These are phyloP conservation scores for Magallana gigas DNA, from an alignment of 1,140 invertebrate genomes.

Conservation along the genomic window DNA sequence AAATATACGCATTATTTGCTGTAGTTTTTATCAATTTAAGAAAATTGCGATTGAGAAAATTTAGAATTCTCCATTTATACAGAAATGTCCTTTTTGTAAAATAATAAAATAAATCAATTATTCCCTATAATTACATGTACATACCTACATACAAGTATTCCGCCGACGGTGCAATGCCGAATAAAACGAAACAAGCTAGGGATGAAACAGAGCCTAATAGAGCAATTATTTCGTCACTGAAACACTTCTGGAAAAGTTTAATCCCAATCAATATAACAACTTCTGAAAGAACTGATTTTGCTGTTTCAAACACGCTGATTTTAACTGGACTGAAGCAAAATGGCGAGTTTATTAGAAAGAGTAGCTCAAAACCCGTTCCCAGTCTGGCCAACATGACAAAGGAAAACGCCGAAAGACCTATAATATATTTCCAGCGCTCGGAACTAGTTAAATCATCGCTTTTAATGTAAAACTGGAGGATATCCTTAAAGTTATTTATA, in stretches of 20 bases:
- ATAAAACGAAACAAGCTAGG: conserved; percentile 33
- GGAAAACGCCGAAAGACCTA: conserved; percentile 26
- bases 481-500: neutral
- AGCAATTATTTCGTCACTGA: conserved; percentile 43
- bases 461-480: conserved; percentile 20
- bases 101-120: too few species aligned
- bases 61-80: too few species aligned
- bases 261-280: conserved; percentile 26
- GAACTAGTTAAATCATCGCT: neutral
- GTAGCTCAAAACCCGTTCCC: conserved; percentile 33
- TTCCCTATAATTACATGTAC: neutral
- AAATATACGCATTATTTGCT: too few species aligned
- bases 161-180: neutral
- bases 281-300: conserved; percentile 19
- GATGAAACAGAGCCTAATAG: conserved; percentile 33
- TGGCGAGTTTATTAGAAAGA: conserved; percentile 36
- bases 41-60: too few species aligned
- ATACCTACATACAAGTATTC: conserved; percentile 42
- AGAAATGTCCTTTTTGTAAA: too few species aligned
- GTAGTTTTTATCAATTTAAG: too few species aligned
- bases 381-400: conserved; percentile 25
- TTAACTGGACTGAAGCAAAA: conserved; percentile 45
- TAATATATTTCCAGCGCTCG: conserved; percentile 42
- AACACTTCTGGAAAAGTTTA: conserved; percentile 41
- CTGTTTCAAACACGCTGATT: conserved; percentile 25